These are phyloP conservation scores for Diarsia mendica DNA, from an alignment of 2,888 invertebrate genomes.

Conservation along the genomic window DNA sequence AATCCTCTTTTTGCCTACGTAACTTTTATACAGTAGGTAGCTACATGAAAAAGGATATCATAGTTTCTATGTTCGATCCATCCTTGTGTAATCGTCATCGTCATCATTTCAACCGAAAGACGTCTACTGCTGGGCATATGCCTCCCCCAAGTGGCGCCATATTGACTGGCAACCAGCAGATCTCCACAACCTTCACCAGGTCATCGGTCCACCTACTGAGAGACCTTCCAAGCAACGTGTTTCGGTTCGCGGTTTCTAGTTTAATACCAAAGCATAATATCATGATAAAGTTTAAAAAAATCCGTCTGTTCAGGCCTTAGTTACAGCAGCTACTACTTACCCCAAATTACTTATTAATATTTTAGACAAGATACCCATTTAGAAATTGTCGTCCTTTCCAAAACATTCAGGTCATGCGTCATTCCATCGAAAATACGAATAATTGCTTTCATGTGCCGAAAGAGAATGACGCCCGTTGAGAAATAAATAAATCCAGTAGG, in stretches of 20 bases:
- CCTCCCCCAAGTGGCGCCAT: too few relatives aligned
- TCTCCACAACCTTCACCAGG: too few relatives aligned
- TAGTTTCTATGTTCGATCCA: too few relatives aligned
- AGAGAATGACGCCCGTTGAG: slow-evolving; percentile 81
- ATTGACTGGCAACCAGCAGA: too few relatives aligned
- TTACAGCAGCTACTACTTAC: not conserved
- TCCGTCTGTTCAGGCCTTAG: not conserved
- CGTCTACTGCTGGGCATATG: too few relatives aligned
- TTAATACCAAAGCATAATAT: not conserved
- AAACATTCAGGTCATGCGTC: slow-evolving; percentile 86
- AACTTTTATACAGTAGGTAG: not conserved
- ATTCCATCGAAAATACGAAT: slow-evolving; percentile 81
- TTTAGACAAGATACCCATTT: slow-evolving; percentile 51
- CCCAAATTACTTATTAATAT: slow-evolving; percentile 11
- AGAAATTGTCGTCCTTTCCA: slow-evolving; percentile 73
- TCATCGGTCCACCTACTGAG: too few relatives aligned
- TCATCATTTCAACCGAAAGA: too few relatives aligned
- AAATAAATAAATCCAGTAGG: slow-evolving; percentile 84
- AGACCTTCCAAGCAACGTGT: too few relatives aligned
- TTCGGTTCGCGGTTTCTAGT: not conserved
- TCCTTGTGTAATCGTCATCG: too few relatives aligned
- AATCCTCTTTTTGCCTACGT: not conserved
- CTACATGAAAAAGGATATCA: too few relatives aligned
- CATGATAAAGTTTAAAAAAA: not conserved
- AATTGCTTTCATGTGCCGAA: slow-evolving; percentile 86